Evolutionary conservation across 2,888 invertebrate genomes (phyloP).

Genomic region (Lutraria lutraria): DNA sequence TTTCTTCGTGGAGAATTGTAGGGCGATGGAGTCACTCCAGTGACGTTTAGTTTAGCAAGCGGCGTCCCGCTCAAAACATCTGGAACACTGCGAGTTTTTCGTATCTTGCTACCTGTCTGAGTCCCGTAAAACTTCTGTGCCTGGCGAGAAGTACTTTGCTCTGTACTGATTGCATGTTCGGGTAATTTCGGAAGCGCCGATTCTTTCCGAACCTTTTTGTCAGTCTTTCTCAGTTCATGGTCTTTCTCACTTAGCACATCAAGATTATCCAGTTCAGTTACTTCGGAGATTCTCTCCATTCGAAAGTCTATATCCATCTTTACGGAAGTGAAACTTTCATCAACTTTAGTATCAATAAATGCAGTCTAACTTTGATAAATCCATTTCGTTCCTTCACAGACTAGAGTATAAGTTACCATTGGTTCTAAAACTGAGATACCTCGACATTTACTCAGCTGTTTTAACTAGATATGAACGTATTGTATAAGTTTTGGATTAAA

Average conservation of each 20-base stretch:
- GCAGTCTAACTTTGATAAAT: neutral
- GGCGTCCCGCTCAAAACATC: slow-evolving; percentile 37
- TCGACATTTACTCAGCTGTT: neutral
- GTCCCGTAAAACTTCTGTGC: slow-evolving; percentile 24
- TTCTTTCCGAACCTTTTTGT: slow-evolving; percentile 19
- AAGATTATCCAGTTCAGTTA: slow-evolving; percentile 49
- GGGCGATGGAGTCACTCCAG: neutral
- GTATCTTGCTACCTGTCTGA: neutral
- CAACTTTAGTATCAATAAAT: no score
- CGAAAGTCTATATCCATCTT: slow-evolving; percentile 33
- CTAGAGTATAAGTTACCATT: neutral
- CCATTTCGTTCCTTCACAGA: neutral
- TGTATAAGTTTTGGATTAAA: slow-evolving; percentile 19
- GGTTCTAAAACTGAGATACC: neutral
- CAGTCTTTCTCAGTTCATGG: neutral
- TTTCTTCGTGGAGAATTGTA: slow-evolving; percentile 20
- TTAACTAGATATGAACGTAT: neutral
- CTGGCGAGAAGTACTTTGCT: neutral
- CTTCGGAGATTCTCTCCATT: slow-evolving; percentile 55
- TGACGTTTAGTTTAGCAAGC: slow-evolving; percentile 35
- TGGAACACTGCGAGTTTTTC: slow-evolving; percentile 53
- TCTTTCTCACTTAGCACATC: slow-evolving; percentile 42
- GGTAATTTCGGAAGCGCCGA: slow-evolving; percentile 12
- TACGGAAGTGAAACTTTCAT: neutral
- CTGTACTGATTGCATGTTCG: slow-evolving; percentile 1